Conservation (phyloP, 2,113 vertebrate genomes). For the Brevimyrus niger region DNA sequence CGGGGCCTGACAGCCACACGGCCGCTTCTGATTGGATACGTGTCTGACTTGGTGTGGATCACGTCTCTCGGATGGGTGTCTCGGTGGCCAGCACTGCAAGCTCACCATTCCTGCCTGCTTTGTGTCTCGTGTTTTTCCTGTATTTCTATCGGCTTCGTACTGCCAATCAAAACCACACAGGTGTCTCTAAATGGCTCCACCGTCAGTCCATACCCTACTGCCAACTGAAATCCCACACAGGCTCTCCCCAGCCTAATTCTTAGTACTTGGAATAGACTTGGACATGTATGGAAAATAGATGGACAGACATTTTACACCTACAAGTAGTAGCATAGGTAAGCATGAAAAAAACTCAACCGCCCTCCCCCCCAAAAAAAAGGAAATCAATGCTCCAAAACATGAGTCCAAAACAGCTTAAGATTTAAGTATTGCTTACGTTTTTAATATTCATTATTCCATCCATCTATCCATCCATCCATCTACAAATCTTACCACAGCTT, state of each 20-base stretch:
- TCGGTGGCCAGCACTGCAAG: not conserved
- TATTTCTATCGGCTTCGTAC: not conserved
- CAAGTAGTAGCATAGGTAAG: not conserved
- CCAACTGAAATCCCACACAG: not conserved
- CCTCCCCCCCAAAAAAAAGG: too few species aligned
- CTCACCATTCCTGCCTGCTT: not conserved
- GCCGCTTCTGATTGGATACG: not conserved
- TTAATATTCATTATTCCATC: not conserved
- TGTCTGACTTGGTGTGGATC: not conserved
- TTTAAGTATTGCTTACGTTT: not conserved
- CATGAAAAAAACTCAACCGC: not conserved
- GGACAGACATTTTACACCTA: not conserved
- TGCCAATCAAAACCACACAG: not conserved
- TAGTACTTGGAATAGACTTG: not conserved
- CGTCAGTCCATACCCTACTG: not conserved
- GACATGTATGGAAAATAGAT: too few species aligned
- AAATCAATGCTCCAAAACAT: not conserved
- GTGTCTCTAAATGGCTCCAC: not conserved
- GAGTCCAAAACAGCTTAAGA: not conserved
- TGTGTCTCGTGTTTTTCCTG: not conserved
- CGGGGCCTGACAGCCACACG: not conserved
- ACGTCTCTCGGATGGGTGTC: not conserved
- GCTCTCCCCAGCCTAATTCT: not conserved
- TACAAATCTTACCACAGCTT: not conserved
- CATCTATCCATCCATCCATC: not conserved